Percentiles rank a stretch among this genome's conserved stretches.
phyloP scores from a whole-genome alignment of 2,113 vertebrate genomes.

The Seriola rivoliana region DNA sequence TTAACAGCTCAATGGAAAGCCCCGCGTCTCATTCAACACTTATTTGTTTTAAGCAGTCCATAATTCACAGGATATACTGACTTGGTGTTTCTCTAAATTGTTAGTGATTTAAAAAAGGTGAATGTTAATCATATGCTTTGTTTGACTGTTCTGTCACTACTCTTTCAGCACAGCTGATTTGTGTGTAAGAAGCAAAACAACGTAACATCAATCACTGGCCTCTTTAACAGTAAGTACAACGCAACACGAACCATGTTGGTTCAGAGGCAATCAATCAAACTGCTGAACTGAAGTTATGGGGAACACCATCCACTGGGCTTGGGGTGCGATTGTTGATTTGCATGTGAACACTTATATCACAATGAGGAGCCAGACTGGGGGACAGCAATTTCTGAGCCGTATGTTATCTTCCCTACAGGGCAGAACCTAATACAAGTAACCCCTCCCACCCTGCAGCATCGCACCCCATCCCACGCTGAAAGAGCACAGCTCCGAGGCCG shows the following conservation, averaged over 20 bases:
- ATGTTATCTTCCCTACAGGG: constrained; percentile 74
- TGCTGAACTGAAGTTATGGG: constrained; percentile 22
- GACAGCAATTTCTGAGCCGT: constrained; percentile 69
- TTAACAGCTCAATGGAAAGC: constrained; percentile 56
- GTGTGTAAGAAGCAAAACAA: constrained; percentile 50
- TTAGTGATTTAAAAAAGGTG: constrained; percentile 49
- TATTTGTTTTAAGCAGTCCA: constrained; percentile 53
- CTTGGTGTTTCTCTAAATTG: neutral
- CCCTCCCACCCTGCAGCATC: constrained; percentile 40
- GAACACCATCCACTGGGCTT: constrained; percentile 39
- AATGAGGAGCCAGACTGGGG: constrained; percentile 78
- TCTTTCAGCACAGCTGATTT: constrained; percentile 51
- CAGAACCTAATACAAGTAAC: constrained; percentile 33
- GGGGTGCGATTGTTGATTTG: constrained; percentile 72
- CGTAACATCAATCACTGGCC: constrained; percentile 50
- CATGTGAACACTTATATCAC: constrained; percentile 79
- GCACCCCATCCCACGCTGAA: constrained; percentile 25
- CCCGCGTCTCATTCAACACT: constrained; percentile 41
- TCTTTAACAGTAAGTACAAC: constrained; percentile 40
- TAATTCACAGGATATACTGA: constrained; percentile 33
- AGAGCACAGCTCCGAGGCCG: constrained; percentile 24
- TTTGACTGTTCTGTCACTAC: constrained; percentile 51
- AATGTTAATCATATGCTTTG: constrained; percentile 49
- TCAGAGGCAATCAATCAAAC: constrained; percentile 67
- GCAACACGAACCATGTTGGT: constrained; percentile 55